Conservation (phyloP, 2,888 invertebrate species). For the Leptarthrus brevirostris region DNA sequence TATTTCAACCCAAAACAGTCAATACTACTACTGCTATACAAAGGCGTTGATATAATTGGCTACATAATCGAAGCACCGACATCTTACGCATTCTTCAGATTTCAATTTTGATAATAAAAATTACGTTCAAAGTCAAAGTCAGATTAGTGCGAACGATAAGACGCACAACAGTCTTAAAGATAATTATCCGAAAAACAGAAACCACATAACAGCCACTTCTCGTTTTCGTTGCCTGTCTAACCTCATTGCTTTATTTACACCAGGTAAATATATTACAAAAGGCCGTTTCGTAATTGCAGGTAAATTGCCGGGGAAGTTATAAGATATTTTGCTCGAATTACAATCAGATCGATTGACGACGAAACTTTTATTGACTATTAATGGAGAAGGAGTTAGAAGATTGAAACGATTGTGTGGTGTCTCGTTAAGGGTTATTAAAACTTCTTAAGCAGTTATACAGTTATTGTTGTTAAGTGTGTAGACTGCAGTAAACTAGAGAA, state of each 20-base stretch:
- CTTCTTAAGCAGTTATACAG: too few relatives aligned
- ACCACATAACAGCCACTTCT: background rate
- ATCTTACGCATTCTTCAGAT: too few relatives aligned
- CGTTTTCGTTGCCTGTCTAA: background rate
- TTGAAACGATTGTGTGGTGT: too few relatives aligned
- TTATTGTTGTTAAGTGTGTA: too few relatives aligned
- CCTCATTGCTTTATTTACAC: background rate
- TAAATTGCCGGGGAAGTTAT: background rate
- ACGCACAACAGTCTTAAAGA: slow-evolving; percentile 12
- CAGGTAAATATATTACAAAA: slow-evolving; percentile 6
- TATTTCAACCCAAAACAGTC: too few relatives aligned
- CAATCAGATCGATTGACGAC: slow-evolving; percentile 3
- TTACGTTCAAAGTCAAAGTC: slow-evolving; percentile 30
- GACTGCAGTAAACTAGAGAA: too few relatives aligned
- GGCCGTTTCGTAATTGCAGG: slow-evolving; percentile 24
- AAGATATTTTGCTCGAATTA: background rate
- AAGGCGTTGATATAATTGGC: too few relatives aligned
- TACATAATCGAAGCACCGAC: too few relatives aligned
- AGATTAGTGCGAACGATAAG: slow-evolving; percentile 18
- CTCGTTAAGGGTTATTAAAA: too few relatives aligned
- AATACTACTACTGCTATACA: too few relatives aligned
- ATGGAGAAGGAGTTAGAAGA: too few relatives aligned
- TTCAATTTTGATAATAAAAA: slow-evolving; percentile 25
- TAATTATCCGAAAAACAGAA: slow-evolving; percentile 4
- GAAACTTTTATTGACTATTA: background rate